Percentiles rank a stretch among this genome's conserved stretches.
Conservation (phyloP, 2,888 invertebrate species). For the Eupithecia centaureata region DNA sequence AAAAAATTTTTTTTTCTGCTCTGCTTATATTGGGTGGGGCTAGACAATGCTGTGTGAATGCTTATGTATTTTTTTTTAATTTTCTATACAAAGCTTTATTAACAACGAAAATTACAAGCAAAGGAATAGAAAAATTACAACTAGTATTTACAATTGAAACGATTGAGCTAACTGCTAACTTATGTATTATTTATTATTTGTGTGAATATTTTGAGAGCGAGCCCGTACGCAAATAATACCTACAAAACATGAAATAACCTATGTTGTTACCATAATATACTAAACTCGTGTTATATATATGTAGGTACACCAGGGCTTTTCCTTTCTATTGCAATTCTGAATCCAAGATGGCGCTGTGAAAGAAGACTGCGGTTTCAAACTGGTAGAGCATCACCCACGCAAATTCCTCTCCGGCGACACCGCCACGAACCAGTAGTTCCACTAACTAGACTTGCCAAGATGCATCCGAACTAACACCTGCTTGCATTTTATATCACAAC, state of each 20-base stretch:
- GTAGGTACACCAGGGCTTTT: background rate
- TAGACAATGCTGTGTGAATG: too few relatives aligned
- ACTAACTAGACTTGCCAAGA: constrained; percentile 36
- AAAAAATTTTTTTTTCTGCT: too few relatives aligned
- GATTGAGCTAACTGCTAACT: too few relatives aligned
- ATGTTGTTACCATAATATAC: background rate
- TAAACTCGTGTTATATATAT: background rate
- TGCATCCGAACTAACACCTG: constrained; percentile 38
- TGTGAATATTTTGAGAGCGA: too few relatives aligned
- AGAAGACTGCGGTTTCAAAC: constrained; percentile 59
- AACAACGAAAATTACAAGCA: too few relatives aligned
- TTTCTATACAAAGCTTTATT: too few relatives aligned
- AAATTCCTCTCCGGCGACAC: constrained; percentile 66
- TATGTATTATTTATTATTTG: too few relatives aligned
- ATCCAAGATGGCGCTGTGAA: constrained; percentile 44
- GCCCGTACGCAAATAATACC: background rate
- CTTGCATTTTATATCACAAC: constrained; percentile 1
- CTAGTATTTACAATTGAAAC: too few relatives aligned
- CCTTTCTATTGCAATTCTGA: background rate
- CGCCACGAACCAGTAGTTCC: constrained; percentile 32
- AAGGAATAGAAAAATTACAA: too few relatives aligned
- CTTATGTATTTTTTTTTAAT: too few relatives aligned
- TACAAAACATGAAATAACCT: background rate
- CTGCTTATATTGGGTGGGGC: too few relatives aligned
- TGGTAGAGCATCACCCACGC: constrained; percentile 68